phyloP scores from a whole-genome alignment of 2,888 invertebrate genomes.

The Selenia dentaria region DNA sequence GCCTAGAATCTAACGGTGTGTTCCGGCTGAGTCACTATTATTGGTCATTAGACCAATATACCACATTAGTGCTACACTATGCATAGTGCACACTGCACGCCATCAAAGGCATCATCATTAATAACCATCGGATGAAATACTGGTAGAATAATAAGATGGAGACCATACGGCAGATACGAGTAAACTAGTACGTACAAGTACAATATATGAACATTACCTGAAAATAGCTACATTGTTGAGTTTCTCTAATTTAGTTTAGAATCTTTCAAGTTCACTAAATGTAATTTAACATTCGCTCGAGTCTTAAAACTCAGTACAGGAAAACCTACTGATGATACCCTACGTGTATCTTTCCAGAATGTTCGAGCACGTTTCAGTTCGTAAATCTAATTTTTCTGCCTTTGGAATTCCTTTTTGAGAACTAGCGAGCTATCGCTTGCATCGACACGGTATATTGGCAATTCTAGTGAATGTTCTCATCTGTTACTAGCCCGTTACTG shows the following conservation, averaged over 20 bases:
- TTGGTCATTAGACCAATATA: too few relatives aligned
- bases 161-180: too few relatives aligned
- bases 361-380: constrained; percentile 69
- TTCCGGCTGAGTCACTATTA: too few relatives aligned
- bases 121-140: too few relatives aligned
- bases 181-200: too few relatives aligned
- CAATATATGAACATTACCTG: too few relatives aligned
- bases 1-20: too few relatives aligned
- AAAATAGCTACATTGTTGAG: too few relatives aligned
- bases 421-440: constrained; percentile 58
- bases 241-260: background rate
- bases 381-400: constrained; percentile 77
- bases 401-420: constrained; percentile 72
- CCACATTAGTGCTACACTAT: too few relatives aligned
- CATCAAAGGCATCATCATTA: too few relatives aligned
- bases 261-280: background rate
- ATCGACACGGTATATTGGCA: constrained; percentile 58
- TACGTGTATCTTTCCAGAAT: constrained; percentile 34
- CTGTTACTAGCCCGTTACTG: constrained; percentile 22
- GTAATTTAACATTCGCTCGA: constrained; percentile 13
- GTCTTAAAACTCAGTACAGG: constrained; percentile 17
- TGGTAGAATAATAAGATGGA: too few relatives aligned
- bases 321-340: constrained; percentile 26
- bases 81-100: too few relatives aligned
- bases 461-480: constrained; percentile 52